phyloP scores from a whole-genome alignment of 2,797 vertebrate species.

The Chlorospingus flavigularis region DNA sequence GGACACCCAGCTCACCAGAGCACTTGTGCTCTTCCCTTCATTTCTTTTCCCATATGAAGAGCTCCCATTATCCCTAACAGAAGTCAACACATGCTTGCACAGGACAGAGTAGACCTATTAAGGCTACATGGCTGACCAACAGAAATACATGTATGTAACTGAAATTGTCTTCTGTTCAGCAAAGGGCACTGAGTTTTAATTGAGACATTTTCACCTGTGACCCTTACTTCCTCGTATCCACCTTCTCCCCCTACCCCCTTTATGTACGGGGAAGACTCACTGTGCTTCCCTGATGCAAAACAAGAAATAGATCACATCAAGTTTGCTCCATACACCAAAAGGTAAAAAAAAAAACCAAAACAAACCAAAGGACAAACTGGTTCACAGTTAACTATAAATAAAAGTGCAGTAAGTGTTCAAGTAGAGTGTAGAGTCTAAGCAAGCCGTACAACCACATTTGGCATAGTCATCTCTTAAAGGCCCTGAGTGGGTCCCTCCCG shows the following conservation, averaged over 20 bases:
- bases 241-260: neutral
- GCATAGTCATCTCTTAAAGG: constrained; percentile 92
- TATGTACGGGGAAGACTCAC: constrained; percentile 1
- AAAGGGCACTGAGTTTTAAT: neutral
- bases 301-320: constrained; percentile 47
- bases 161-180: constrained; percentile 20
- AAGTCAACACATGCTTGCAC: neutral
- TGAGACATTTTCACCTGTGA: constrained; percentile 34
- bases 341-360: neutral
- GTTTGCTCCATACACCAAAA: constrained; percentile 61
- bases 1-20: neutral
- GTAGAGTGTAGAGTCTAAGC: constrained; percentile 84
- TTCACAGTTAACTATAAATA: constrained; percentile 82
- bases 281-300: constrained; percentile 28
- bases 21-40: neutral
- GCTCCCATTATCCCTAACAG: constrained; percentile 28
- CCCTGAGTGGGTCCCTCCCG: constrained; percentile 95
- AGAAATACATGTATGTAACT: constrained; percentile 18
- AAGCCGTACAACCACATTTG: constrained; percentile 62
- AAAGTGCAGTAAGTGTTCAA: constrained; percentile 99
- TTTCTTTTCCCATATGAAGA: neutral
- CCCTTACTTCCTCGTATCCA: constrained; percentile 30
- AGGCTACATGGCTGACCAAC: constrained; percentile 66
- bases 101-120: constrained; percentile 57
- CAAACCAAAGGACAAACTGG: constrained; percentile 48